Evolutionary conservation across 2,888 invertebrate genomes (phyloP), one percentile per base, ranked within the genome.

Genomic region (Drosophila ochracea): DNA sequence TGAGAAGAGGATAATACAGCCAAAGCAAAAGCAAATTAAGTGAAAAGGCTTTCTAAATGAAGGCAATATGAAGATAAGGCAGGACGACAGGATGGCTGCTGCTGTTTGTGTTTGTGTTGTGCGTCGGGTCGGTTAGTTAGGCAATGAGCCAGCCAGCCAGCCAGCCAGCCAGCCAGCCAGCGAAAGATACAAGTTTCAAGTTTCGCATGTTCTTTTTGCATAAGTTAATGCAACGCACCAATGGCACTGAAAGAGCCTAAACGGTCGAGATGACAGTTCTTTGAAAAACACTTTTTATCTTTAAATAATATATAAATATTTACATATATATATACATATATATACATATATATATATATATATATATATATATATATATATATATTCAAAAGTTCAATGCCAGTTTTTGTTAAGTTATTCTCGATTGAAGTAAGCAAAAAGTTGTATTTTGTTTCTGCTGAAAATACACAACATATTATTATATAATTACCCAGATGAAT

Each of bases 11-110:
- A 39, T 47, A 21, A 83, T 43, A 43, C 43, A 68, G 58, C 47
- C 41, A 73, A 65, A 62, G 76, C 60, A 60, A 68, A 73, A 69
- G 70, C 80, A 82, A 87, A 84, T 82, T 84, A 87, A 83, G 76
- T 73, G 82, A 84, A 82, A 68, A 59, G 65, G 60, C 62, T 73
- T 70, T 79, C 52, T 13, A 74, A 63, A 68, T 68, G 64, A 72
- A 63, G 59, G 53, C 69, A 43, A 43, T 73, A 78, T 25, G 63
- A 21, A 21, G 55, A 55, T 55, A 55, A 55, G 74, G 28, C 63
- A 43, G 65, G 53, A 53, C 28, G 52, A 25, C 61, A 57, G 55
- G 21, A 47, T 16, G 64, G 30, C 64, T 37, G 55, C n/a, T n/a
- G 37, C 16, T 55, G 33, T 35, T 35, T 35, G 33, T 65, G 61